These are phyloP conservation scores for Trimorus sp. DNA, from an alignment of 2,888 invertebrate species.

Conservation along the genomic window DNA sequence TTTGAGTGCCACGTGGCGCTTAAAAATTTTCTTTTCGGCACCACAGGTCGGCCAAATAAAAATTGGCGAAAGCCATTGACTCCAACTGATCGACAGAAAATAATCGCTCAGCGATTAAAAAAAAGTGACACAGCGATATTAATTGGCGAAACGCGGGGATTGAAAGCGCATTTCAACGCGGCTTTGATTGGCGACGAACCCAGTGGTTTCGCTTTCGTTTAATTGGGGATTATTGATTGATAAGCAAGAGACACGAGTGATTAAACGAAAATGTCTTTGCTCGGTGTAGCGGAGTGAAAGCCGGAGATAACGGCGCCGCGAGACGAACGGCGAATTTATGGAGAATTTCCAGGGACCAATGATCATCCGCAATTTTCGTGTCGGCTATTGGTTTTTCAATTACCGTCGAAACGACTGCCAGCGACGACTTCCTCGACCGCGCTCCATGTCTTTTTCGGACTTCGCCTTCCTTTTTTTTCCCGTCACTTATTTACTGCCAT, in stretches of 20 bases:
- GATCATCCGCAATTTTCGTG: constrained; percentile 51
- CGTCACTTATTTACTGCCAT: constrained; percentile 45
- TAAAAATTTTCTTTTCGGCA: too few relatives aligned
- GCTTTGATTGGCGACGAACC: too few relatives aligned
- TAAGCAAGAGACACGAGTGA: neutral
- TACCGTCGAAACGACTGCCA: constrained; percentile 44
- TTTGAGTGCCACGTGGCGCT: too few relatives aligned
- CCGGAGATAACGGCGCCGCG: too few relatives aligned
- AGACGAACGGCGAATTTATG: constrained; percentile 39
- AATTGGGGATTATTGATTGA: neutral
- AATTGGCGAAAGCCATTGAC: too few relatives aligned
- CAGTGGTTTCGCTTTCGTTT: too few relatives aligned
- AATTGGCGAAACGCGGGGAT: too few relatives aligned
- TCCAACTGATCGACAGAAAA: too few relatives aligned
- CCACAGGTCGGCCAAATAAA: too few relatives aligned
- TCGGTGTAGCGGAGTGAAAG: neutral
- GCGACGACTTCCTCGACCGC: constrained; percentile 42
- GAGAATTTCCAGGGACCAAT: constrained; percentile 45
- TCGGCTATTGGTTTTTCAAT: constrained; percentile 58
- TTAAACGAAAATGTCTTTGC: neutral
- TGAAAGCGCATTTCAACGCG: too few relatives aligned
- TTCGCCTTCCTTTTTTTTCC: constrained; percentile 44
- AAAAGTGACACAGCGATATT: too few relatives aligned
- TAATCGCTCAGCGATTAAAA: too few relatives aligned
- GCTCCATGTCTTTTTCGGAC: constrained; percentile 39